Conservation (phyloP, 2,797 vertebrate species). For the Ceryle rudis region DNA sequence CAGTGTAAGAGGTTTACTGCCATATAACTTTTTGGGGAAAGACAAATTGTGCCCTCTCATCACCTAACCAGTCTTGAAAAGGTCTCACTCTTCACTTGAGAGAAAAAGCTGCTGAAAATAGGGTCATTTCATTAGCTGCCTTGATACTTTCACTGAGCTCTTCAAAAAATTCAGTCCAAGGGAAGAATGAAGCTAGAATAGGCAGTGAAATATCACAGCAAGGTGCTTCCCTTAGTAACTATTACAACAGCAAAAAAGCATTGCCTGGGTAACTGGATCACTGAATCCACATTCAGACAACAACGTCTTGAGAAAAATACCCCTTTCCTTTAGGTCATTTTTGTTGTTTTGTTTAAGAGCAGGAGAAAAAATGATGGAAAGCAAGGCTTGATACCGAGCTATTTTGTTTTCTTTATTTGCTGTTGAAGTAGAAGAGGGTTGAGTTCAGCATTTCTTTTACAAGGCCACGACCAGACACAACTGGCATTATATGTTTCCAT, state of each 20-base stretch:
- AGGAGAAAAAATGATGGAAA: neutral
- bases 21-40: neutral
- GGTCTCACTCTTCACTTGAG: neutral
- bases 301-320: neutral
- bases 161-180: neutral
- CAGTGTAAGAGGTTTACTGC: neutral
- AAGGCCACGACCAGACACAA: neutral
- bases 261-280: neutral
- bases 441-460: neutral
- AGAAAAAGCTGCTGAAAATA: neutral
- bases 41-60: neutral
- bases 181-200: neutral
- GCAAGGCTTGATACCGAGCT: neutral
- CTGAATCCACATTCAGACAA: neutral
- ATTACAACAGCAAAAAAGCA: neutral
- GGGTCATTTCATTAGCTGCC: neutral
- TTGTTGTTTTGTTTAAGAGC: neutral
- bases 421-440: neutral
- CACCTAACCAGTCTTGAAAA: neutral
- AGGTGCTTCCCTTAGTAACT: neutral
- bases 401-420: neutral
- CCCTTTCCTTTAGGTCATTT: neutral
- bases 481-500: neutral
- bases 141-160: rapidly evolving
- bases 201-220: neutral